Evolutionary conservation across 2,113 vertebrate genomes (phyloP), one percentile per base, ranked within the genome.

Genomic region (Clarias magur): DNA sequence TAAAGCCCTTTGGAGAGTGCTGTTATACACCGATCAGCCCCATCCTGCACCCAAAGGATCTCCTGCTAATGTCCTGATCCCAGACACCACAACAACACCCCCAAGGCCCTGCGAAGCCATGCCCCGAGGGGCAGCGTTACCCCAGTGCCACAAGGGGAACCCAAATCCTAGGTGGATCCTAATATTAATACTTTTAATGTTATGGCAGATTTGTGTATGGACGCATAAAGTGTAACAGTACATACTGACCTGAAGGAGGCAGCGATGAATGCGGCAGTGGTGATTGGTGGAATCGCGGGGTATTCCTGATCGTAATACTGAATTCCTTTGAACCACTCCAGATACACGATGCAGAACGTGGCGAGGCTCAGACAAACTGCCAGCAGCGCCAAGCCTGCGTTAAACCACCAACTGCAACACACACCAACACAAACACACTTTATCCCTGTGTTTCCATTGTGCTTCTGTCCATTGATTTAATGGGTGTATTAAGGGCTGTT

Each of bases 251-350:
- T 98, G 93, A 96, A 89, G n/a, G 97, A 97, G 53, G 98, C 96
- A 38, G 96, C 95, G 53, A 99, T 96, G 86, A 99, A 99, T 0
- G 96, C 90, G 9, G 95, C 95, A 0, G 97, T 98, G 34, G 98
- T 96, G 68, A 98, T 1, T 30, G 97, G 97, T 42, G 98, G 96
- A 70, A 99, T 85, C 0, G 95, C 91, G n/a, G 98, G 98, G 72
- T 97, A 97, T 86, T 91, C 94, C 1, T 93, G 91, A n/a, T 99
- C 98, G 0, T 99, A 99, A 75, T 99, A 96, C 85, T 89, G 86
- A 72, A 99, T 95, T 67, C 97, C 97, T 89, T 90, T 91, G 56
- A 96, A 97, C 97, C 98, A 99, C 79, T 99, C 98, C 83, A 99
- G 96, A 87, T 99, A 99, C 2, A 98, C 83, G 0, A 99, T 97